Conservation (phyloP, 2,888 invertebrate genomes). For the Cremastinae sp. region DNA sequence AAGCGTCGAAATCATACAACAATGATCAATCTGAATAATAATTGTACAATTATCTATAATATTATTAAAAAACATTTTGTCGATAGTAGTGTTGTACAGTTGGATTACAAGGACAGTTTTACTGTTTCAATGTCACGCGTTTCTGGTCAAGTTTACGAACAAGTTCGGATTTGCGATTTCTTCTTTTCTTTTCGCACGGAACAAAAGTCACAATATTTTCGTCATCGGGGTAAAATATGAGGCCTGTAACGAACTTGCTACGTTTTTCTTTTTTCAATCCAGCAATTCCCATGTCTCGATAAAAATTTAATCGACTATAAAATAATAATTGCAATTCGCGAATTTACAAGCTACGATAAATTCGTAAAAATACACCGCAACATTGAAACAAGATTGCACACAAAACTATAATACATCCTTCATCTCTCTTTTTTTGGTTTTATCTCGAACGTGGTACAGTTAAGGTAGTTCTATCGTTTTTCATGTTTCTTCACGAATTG, state of each 20-base stretch:
- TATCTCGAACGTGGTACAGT: conserved; percentile 52
- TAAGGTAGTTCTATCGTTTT: conserved; percentile 64
- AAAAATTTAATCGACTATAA: conserved; percentile 1
- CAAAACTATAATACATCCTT: conserved; percentile 66
- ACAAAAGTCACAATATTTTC: too few relatives aligned
- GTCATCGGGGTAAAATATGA: too few relatives aligned
- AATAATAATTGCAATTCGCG: conserved; percentile 8
- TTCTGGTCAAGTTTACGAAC: conserved; percentile 25
- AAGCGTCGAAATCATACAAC: conserved; percentile 50
- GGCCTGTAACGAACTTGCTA: too few relatives aligned
- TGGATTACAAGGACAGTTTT: conserved; percentile 67
- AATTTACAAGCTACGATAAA: conserved; percentile 11
- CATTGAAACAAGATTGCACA: conserved; percentile 75
- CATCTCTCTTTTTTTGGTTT: conserved; percentile 29
- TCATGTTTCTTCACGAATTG: too few relatives aligned
- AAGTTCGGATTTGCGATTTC: conserved; percentile 11
- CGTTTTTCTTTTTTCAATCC: conserved; percentile 2
- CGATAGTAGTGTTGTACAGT: conserved; percentile 54
- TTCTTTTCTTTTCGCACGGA: background rate
- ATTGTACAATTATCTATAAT: conserved; percentile 58
- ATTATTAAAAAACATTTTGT: conserved; percentile 37
- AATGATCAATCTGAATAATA: conserved; percentile 48
- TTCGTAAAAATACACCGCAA: conserved; percentile 64
- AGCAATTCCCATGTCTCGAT: background rate
- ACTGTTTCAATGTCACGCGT: conserved; percentile 75